Evolutionary conservation across 2,797 vertebrate genomes (phyloP), one percentile per base, ranked within the genome.

Genomic region (Brachymystax lenok): DNA sequence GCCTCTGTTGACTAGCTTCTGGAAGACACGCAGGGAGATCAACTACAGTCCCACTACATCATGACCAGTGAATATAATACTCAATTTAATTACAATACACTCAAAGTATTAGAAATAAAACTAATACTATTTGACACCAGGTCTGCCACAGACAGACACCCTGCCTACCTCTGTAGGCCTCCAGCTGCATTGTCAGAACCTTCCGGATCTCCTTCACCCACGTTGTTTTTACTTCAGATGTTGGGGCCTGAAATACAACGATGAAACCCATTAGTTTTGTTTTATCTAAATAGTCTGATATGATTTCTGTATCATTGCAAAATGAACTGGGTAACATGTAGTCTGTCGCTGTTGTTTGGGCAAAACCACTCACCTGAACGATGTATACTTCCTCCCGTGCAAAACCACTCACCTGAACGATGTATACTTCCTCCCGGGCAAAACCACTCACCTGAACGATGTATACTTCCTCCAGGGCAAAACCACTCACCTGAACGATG

Each of bases 131-230:
- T 21, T 61, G 59, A 24, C 59, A 24, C 21, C 59, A 63, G 59
- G 21, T 63, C 21, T 61, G 10, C 27, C 16, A 67, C 21, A 30
- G 40, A 46, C 40, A 46, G 28, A 30, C 17, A 68, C 66, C 5
- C 14, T 46, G 10, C 40, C 40, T 92, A 99, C 98, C 98, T 94
- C 97, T 93, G 85, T 90, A 98, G 0, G 98, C 98, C 82, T 98
- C 95, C 71, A 99, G 93, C 85, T 99, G 98, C 80, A 96, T 95
- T 0, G 98, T 99, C 88, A 99, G 88, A 84, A 99, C 97, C 87
- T 99, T 99, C 78, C 98, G 94, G 85, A 99, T 99, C 92, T 97
- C 98, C 67, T 94, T 97, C 54, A 99, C 96, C 98, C 98, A 99
- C 0, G 95, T 95, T 2, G 96, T 97, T 93, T 99, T 99, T 13